Percentiles rank a stretch among this genome's conserved stretches.
These are phyloP conservation scores for Dasyprocta punctata DNA, from an alignment of 2,113 vertebrate species.

Conservation along the genomic window DNA sequence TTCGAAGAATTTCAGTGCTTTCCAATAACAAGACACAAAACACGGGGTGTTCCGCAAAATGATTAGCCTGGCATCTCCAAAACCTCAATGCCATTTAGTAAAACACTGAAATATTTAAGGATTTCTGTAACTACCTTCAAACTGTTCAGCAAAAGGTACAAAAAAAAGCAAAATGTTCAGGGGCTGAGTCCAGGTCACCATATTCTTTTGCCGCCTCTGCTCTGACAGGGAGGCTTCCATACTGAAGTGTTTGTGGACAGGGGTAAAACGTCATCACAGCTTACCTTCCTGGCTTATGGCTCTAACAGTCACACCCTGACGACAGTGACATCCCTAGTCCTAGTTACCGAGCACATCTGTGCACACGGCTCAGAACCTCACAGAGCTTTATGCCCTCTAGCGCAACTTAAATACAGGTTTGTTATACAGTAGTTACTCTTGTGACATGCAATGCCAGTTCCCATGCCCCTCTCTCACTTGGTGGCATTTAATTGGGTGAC, in stretches of 20 bases:
- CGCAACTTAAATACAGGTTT: background rate
- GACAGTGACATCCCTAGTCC: background rate
- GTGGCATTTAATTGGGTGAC: background rate
- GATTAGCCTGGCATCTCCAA: background rate
- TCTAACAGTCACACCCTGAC: background rate
- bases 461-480: background rate
- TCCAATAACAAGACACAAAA: background rate
- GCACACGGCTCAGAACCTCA: background rate
- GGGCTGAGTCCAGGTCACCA: background rate
- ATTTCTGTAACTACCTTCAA: constrained; percentile 25
- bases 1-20: background rate
- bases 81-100: constrained; percentile 8
- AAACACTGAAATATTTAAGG: background rate
- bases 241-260: background rate
- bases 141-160: background rate
- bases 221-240: background rate
- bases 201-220: background rate
- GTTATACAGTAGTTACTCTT: background rate
- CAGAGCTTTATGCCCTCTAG: background rate
- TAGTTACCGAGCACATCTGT: background rate
- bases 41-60: background rate
- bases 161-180: background rate
- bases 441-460: background rate
- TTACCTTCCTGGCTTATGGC: background rate
- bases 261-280: background rate